Conservation (phyloP, 1,140 invertebrate genomes). For the Philotrypesis tridentata region DNA sequence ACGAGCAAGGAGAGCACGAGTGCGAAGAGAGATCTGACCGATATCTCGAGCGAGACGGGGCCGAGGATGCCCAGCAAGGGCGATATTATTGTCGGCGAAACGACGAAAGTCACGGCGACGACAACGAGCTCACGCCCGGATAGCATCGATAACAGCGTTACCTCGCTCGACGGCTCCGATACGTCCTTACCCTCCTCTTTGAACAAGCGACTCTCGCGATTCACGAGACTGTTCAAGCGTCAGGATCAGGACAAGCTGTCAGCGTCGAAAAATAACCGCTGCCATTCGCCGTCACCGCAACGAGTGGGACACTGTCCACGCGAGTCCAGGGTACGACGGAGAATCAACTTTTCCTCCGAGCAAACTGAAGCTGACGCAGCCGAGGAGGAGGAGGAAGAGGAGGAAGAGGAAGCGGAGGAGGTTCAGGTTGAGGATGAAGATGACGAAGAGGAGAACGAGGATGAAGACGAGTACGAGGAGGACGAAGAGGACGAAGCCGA, state of each 20-base stretch:
- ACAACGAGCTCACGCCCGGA: slow-evolving; percentile 2
- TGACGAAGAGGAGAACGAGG: slow-evolving; percentile 34
- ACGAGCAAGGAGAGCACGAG: slow-evolving; percentile 59
- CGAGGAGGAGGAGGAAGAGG: background rate
- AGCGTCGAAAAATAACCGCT: slow-evolving; percentile 28
- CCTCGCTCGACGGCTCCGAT: slow-evolving; percentile 56
- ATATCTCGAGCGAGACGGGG: slow-evolving; percentile 57
- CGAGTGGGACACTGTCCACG: background rate
- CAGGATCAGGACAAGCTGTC: slow-evolving; percentile 56
- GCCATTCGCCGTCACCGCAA: background rate
- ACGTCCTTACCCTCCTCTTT: slow-evolving; percentile 61
- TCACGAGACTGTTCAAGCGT: slow-evolving; percentile 67
- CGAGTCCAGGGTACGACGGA: slow-evolving; percentile 31
- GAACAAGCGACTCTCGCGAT: slow-evolving; percentile 64
- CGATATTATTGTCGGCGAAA: background rate
- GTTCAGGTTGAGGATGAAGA: slow-evolving; percentile 29
- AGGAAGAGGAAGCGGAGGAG: slow-evolving; percentile 10
- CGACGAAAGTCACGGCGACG: slow-evolving; percentile 1
- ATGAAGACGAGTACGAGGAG: slow-evolving; percentile 17
- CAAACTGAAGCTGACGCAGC: slow-evolving; percentile 25
- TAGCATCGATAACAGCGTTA: background rate
- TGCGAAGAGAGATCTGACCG: slow-evolving; percentile 54
- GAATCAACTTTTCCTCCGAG: slow-evolving; percentile 32
- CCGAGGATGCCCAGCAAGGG: slow-evolving; percentile 46
- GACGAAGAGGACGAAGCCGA: slow-evolving; percentile 34